Base-by-base conservation (phyloP, 1,140 invertebrate species). In the Drosophila chauvacae region DNA sequence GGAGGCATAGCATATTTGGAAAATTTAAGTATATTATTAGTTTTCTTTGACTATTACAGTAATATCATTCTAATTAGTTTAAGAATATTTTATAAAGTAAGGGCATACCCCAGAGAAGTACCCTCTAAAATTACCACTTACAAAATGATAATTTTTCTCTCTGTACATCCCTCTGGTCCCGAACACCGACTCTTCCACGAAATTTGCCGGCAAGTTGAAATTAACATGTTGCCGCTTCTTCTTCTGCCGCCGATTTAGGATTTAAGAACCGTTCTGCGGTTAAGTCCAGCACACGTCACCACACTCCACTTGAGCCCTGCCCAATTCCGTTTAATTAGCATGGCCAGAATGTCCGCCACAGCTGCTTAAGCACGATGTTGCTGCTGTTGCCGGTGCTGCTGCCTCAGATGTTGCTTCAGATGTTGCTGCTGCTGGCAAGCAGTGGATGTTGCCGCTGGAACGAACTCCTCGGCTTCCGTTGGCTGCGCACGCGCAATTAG, bases 321-420 rank as follows among this genome's bases (percentile, higher is more conserved):
- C 84, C 84, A 88, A 88, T 81, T 81, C 84, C 56, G 76, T 80
- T 87, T 88, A 88, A 88, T 88, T 88, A 88, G 84, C 84, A 90
- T 88, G 85, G 69, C 65, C 64, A 37, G 33, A 63, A 83, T 74
- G 77, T 50, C 74, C 63, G 82, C 79, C 84, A 87, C 83, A 86
- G 82, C 83, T 88, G 72, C 83, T 87, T 87, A 77, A 87, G 75
- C 79, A 81, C 75, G 73, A 48, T 48, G 64, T 45, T 61, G 42
- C 39, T 53, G 39, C 10, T 23, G 2, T 45, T 61, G 42, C 39
- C 23, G 23, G 23, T 42, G 23, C 4, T 61, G 60, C 18, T 58
- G 30, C 33, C 20, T 68, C 42, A 55, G 77, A 64, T 71, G 41
- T 37, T 61, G 41, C 47, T 11, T 20, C 18, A 16, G 57, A 26